phyloP scores from a whole-genome alignment of 1,140 invertebrate species.

The Drosophila virilis region DNA sequence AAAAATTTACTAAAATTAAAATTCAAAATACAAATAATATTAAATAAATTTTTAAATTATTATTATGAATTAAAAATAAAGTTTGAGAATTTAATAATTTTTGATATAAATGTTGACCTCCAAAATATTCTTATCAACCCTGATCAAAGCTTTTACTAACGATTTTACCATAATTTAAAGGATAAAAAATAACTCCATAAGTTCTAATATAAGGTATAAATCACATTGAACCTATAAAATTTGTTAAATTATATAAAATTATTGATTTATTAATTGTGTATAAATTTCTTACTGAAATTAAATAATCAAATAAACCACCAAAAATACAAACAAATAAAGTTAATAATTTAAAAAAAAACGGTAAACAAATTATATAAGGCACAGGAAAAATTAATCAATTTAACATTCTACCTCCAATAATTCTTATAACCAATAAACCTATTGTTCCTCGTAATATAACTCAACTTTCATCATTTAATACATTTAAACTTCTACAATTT shows the following conservation, averaged over 20 bases:
- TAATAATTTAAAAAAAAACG: conserved; percentile 81
- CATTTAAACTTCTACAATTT: conserved; percentile 84
- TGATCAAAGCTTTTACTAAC: conserved; percentile 84
- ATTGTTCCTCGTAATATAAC: conserved; percentile 85
- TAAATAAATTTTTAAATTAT: conserved; percentile 85
- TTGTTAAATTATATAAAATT: conserved; percentile 75
- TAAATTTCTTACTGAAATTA: too few relatives aligned
- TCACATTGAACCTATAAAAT: conserved; percentile 82
- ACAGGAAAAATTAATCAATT: conserved; percentile 84
- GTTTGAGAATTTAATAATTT: conserved; percentile 60
- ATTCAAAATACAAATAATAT: conserved; percentile 84
- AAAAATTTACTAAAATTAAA: conserved; percentile 83
- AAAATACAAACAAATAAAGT: conserved; percentile 83
- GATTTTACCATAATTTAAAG: conserved; percentile 48
- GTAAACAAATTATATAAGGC: conserved; percentile 85
- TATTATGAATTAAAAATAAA: conserved; percentile 74
- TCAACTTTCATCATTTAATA: conserved; percentile 84
- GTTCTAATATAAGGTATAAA: too few relatives aligned
- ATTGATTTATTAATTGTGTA: conserved; percentile 3
- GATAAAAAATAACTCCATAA: conserved; percentile 55
- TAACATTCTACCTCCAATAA: conserved; percentile 85
- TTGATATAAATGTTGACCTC: conserved; percentile 78
- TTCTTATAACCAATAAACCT: conserved; percentile 85
- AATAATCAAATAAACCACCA: too few relatives aligned
- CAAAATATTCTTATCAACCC: conserved; percentile 85